phyloP scores from a whole-genome alignment of 1,140 invertebrate species.

The Sminthurinus signatus region DNA sequence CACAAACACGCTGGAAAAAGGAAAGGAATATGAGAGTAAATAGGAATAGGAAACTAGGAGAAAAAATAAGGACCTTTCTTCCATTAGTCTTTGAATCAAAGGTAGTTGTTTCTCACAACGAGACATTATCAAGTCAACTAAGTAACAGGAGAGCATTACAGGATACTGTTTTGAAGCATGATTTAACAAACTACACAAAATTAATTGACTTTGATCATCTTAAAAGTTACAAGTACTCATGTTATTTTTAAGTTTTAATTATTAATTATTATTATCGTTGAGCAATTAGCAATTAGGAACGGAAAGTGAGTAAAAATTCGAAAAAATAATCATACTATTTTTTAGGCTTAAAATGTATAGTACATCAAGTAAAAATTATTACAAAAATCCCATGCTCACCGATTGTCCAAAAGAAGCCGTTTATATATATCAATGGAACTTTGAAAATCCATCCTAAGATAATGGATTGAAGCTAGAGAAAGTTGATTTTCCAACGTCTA shows the following conservation, averaged over 20 bases:
- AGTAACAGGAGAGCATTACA: conserved; percentile 13
- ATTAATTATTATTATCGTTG: no score
- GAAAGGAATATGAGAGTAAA: no score
- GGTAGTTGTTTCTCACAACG: conserved; percentile 21
- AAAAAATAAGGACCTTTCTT: conserved; percentile 21
- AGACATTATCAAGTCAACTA: conserved; percentile 24
- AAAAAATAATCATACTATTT: no score
- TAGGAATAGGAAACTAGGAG: not conserved
- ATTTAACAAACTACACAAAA: not conserved
- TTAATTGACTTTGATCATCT: not conserved
- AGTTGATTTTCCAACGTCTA: conserved; percentile 89
- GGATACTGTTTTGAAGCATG: not conserved
- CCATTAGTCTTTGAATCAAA: conserved; percentile 17
- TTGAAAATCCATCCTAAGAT: conserved; percentile 90
- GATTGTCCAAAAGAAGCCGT: conserved; percentile 81
- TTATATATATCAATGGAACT: conserved; percentile 99
- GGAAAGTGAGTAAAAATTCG: no score
- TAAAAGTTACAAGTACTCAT: not conserved
- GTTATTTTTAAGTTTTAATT: no score
- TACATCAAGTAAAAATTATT: no score
- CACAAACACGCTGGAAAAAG: no score
- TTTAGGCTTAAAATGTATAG: no score
- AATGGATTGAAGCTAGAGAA: conserved; percentile 92
- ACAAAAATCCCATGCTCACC: no score
- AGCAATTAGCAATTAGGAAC: no score